Evolutionary conservation across 2,888 invertebrate genomes (phyloP).

Genomic region (Acrobasis consociella): DNA sequence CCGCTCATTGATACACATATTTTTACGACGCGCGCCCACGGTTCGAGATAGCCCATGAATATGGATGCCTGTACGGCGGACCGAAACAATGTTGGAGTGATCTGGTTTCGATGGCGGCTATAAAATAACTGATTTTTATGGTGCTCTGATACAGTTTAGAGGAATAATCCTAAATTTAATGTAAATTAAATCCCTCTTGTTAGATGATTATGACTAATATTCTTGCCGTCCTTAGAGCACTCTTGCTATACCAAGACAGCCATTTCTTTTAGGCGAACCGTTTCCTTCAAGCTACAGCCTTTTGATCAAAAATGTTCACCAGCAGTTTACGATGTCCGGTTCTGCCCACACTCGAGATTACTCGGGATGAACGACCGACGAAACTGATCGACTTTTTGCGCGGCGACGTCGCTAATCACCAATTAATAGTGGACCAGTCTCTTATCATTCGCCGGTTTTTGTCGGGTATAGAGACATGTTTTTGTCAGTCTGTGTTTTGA

Average conservation of each 20-base stretch:
- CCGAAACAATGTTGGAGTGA: conserved; percentile 5
- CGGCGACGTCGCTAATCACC: conserved; percentile 1
- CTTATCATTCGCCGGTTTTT: not conserved
- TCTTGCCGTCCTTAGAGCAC: too few relatives aligned
- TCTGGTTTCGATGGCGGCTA: conserved; percentile 5
- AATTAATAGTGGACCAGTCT: not conserved
- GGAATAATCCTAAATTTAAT: not conserved
- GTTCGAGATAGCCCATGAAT: conserved; percentile 11
- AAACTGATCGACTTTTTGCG: not conserved
- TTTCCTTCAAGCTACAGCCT: not conserved
- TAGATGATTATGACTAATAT: too few relatives aligned
- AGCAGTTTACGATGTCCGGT: conserved; percentile 14
- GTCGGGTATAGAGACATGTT: not conserved
- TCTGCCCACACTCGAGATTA: conserved; percentile 11
- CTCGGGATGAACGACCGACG: not conserved
- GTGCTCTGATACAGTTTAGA: not conserved
- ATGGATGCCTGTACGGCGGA: conserved; percentile 1
- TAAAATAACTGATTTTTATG: not conserved
- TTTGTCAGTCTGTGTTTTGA: not conserved
- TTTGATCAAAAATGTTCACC: not conserved
- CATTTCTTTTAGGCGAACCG: too few relatives aligned
- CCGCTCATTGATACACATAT: conserved; percentile 19
- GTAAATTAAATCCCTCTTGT: not conserved
- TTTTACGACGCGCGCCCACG: conserved; percentile 17
- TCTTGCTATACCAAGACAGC: too few relatives aligned